Evolutionary conservation across 2,888 invertebrate species (phyloP).

Genomic region (Hetaerina titia): DNA sequence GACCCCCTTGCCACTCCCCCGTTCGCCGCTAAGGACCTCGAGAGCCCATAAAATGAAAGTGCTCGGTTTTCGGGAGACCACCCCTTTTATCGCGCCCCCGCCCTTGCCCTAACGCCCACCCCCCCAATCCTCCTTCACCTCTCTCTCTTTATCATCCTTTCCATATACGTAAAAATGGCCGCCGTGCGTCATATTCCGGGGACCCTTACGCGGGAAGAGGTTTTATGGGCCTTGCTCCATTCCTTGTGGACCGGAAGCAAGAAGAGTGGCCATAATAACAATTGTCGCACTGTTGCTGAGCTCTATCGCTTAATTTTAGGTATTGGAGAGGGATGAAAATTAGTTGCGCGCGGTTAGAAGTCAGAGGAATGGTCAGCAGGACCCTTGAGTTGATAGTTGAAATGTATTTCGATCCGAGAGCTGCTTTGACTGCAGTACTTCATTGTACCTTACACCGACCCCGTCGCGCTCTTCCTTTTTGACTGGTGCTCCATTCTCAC

Average conservation of each 20-base stretch:
- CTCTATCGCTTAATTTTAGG: background rate
- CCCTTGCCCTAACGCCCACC: background rate
- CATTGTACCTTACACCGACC: too few species aligned
- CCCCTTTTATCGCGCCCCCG: too few species aligned
- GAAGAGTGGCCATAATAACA: background rate
- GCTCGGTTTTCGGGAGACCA: background rate
- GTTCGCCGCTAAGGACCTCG: background rate
- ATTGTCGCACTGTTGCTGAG: background rate
- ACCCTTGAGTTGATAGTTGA: too few species aligned
- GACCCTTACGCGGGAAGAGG: background rate
- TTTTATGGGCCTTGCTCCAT: background rate
- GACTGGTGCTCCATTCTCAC: too few species aligned
- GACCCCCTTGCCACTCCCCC: background rate
- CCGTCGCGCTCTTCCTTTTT: too few species aligned
- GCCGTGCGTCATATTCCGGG: background rate
- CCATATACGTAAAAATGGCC: constrained; percentile 19
- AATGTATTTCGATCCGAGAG: too few species aligned
- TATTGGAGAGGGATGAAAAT: too few species aligned
- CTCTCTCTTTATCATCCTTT: background rate
- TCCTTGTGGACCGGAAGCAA: background rate
- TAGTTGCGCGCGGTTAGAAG: too few species aligned
- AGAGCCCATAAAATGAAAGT: constrained; percentile 12
- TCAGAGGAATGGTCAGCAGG: too few species aligned
- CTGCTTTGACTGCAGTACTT: too few species aligned
- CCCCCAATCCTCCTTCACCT: background rate